Evolutionary conservation across 2,113 vertebrate species (phyloP), one percentile per base, ranked within the genome.

Genomic region (Stomatorhinus ivindoensis): DNA sequence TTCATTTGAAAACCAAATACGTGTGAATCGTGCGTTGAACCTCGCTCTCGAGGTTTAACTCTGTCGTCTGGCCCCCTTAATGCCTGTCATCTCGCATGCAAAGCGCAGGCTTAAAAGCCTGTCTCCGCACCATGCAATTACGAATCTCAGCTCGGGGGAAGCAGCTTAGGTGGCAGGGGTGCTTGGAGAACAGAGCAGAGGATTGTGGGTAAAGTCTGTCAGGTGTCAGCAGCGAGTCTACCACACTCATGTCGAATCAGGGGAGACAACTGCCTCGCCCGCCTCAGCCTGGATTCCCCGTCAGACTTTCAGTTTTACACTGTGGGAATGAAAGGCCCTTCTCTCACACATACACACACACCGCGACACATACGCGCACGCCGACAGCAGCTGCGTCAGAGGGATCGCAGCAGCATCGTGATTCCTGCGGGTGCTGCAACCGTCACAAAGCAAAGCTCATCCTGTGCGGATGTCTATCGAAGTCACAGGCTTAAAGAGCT

Each of bases 11-110:
- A 82, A n/a, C 48, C 85, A 89, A 53, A 82, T 83, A 11, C 15
- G 31, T 13, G 69, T 35, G 46, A 48, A 35, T 15, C 35, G 46
- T 15, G 47, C 15, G 27, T 15, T 51, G 76, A 50, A 48, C 13
- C 73, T 89, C 48, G 1, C 50, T 39, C 47, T n/a, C 39, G 73
- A 50, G 48, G 31, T 89, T 89, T 76, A 89, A 82, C 88, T 27
- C 88, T 50, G 51, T 89, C 88, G 17, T 31, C 27, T 24, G 9
- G 46, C 42, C 87, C 6, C 42, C 24, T 48, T 88, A 87, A 76
- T 50, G 46, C 87, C 87, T 4, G 48, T 89, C 73, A 51, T 89
- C 80, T 83, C 35, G n/a, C 88, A 82, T 89, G 88, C 88, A 82
- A 82, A 83, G 73, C 39, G 3, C 31, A 21, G 50, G 35, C 69